phyloP scores from a whole-genome alignment of 2,113 vertebrate genomes.

The Tor tambroides region DNA sequence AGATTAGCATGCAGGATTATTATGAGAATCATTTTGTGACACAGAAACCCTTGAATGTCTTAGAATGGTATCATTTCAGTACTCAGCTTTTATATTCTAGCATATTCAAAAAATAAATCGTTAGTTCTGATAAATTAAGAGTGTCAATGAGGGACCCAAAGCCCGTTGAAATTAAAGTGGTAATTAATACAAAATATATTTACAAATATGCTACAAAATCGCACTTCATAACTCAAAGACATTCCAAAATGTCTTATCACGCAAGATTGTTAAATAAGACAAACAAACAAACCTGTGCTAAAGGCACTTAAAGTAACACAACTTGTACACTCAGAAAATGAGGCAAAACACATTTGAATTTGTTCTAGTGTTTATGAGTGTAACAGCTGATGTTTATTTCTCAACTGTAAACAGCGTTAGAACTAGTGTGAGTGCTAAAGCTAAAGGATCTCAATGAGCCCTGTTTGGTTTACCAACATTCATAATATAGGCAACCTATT shows the following conservation, averaged over 20 bases:
- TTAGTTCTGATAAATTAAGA: neutral
- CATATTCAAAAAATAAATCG: neutral
- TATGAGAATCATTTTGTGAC: neutral
- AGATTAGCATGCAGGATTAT: neutral
- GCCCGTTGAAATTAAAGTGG: neutral
- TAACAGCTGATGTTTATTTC: neutral
- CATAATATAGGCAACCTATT: neutral
- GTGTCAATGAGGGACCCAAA: too few species aligned
- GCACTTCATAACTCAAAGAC: neutral
- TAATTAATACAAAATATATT: slow-evolving; percentile 1
- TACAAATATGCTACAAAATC: neutral
- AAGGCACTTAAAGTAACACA: slow-evolving; percentile 3
- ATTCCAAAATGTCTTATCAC: neutral
- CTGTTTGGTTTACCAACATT: neutral
- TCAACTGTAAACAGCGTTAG: neutral
- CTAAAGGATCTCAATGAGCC: neutral
- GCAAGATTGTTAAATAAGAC: neutral
- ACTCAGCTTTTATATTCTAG: neutral
- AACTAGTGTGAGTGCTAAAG: neutral
- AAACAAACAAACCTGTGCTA: neutral
- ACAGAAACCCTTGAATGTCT: neutral
- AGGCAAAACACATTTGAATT: neutral
- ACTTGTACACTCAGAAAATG: neutral
- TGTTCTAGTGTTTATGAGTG: slow-evolving; percentile 21
- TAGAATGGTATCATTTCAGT: neutral